Percentiles rank a stretch among this genome's conserved stretches.
Conservation (phyloP, 2,113 vertebrate genomes). For the Riparia riparia region DNA sequence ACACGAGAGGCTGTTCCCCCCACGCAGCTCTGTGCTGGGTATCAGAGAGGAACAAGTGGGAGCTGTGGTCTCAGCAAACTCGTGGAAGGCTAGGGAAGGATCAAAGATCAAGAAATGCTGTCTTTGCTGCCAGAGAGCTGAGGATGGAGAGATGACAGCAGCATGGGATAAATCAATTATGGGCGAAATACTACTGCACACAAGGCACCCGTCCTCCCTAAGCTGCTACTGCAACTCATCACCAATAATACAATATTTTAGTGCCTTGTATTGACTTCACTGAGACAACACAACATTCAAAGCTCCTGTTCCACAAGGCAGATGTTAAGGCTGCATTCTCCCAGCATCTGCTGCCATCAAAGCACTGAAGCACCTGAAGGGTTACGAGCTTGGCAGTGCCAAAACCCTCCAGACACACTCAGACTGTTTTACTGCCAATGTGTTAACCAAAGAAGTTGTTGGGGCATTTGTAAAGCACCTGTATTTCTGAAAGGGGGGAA, state of each 20-base stretch:
- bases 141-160: not conserved
- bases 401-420: not conserved
- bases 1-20: not conserved
- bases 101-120: not conserved
- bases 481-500: not conserved
- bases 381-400: not conserved
- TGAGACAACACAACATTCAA: not conserved
- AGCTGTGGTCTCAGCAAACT: not conserved
- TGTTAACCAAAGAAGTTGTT: not conserved
- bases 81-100: not conserved
- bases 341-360: not conserved
- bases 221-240: not conserved
- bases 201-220: not conserved
- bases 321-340: not conserved
- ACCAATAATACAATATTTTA: not conserved
- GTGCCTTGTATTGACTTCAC: not conserved
- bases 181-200: not conserved
- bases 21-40: accelerated
- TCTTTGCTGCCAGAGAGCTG: not conserved
- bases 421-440: not conserved
- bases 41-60: not conserved
- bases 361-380: not conserved
- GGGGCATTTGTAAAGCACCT: not conserved
- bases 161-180: not conserved
- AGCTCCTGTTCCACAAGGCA: not conserved